phyloP scores from a whole-genome alignment of 2,797 vertebrate genomes.

The Spondyliosoma cantharus region DNA sequence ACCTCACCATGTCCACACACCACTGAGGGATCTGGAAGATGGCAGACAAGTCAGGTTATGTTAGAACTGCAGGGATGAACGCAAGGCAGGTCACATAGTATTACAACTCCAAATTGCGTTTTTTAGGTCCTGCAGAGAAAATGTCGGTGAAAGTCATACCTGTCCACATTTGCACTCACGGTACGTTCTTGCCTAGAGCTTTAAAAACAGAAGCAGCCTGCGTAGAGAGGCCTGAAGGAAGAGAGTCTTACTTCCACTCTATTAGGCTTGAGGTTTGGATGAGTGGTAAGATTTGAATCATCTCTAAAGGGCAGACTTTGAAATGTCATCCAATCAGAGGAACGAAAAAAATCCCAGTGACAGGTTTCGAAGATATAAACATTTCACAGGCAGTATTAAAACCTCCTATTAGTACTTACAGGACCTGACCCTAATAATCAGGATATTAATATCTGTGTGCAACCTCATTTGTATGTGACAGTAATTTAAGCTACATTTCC shows the following conservation, averaged over 20 bases:
- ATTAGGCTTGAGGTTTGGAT: constrained; percentile 52
- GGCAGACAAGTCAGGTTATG: background rate
- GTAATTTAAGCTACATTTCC: background rate
- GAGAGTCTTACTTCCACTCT: constrained; percentile 40
- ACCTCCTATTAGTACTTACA: constrained; percentile 17
- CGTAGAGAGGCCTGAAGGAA: constrained; percentile 14
- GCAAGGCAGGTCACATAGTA: background rate
- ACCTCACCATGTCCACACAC: constrained; percentile 95
- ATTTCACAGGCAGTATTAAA: constrained; percentile 22
- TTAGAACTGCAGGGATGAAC: background rate
- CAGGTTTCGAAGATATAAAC: constrained; percentile 36
- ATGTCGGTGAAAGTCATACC: background rate
- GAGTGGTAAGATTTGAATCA: background rate
- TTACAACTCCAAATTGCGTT: background rate
- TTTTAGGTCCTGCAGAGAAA: constrained; percentile 9
- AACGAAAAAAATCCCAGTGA: constrained; percentile 28
- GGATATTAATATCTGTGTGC: background rate
- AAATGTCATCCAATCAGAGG: constrained; percentile 64
- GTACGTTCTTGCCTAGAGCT: background rate
- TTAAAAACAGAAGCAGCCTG: constrained; percentile 30
- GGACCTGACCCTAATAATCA: constrained; percentile 6
- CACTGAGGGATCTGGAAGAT: constrained; percentile 93
- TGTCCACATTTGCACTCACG: constrained; percentile 5
- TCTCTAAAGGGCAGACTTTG: constrained; percentile 30
- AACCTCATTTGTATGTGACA: background rate